Conservation (phyloP, 2,888 invertebrate species). For the Isoperla grammatica region DNA sequence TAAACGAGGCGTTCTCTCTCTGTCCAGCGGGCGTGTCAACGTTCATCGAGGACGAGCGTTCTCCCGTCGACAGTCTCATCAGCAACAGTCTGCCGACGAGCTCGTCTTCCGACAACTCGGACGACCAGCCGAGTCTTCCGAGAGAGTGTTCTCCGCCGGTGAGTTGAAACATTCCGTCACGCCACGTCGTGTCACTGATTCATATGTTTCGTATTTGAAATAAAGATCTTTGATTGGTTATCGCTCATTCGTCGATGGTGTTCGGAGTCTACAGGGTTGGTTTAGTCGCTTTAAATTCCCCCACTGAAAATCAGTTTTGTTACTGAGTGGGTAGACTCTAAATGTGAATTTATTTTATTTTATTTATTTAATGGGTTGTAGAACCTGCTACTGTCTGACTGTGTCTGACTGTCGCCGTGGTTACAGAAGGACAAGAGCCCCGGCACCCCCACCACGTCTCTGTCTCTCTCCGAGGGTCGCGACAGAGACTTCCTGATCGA, state of each 20-base stretch:
- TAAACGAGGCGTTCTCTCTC: conserved; percentile 38
- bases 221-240: no score
- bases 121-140: conserved; percentile 39
- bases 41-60: conserved; percentile 74
- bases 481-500: conserved; percentile 79
- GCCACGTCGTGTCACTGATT: no score
- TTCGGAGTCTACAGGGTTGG: no score
- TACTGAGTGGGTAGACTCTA: no score
- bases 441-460: conserved; percentile 73
- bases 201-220: no score
- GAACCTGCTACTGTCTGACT: no score
- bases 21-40: conserved; percentile 44
- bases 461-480: conserved; percentile 70
- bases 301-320: no score
- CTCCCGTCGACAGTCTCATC: conserved; percentile 74
- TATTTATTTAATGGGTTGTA: no score
- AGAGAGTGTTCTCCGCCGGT: background rate
- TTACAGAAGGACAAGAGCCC: conserved; percentile 46
- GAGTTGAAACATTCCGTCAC: no score
- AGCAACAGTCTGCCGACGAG: conserved; percentile 48
- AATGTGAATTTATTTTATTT: no score
- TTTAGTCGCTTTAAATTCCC: no score
- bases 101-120: conserved; percentile 48
- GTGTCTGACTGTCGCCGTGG: background rate
- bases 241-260: no score